These are phyloP conservation scores for Microtus oregoni DNA, from an alignment of 2,113 vertebrate genomes.

Conservation along the genomic window DNA sequence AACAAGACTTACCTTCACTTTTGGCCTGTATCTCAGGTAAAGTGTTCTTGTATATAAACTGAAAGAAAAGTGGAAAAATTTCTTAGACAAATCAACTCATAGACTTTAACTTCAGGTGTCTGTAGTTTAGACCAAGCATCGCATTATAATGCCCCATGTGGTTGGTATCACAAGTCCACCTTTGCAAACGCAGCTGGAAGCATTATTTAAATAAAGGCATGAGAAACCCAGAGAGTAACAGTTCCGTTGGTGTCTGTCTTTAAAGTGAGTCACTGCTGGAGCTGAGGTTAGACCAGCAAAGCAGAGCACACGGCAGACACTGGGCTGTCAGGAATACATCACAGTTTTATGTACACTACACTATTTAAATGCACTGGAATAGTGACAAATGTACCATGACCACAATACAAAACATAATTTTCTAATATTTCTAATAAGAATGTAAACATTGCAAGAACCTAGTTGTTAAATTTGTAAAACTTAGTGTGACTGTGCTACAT, in stretches of 20 bases:
- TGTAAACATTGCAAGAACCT: not conserved
- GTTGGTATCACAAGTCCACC: not conserved
- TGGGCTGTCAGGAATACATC: not conserved
- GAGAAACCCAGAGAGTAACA: conserved; percentile 18
- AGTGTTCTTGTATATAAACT: conserved; percentile 97
- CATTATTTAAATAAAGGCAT: conserved; percentile 34
- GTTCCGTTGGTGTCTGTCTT: not conserved
- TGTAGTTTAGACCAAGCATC: not conserved
- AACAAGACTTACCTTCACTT: conserved; percentile 92
- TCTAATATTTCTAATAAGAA: conserved; percentile 54
- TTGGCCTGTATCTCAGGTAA: conserved; percentile 96
- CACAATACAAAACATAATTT: conserved; percentile 24
- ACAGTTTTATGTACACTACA: not conserved
- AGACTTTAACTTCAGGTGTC: not conserved
- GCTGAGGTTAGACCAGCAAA: conserved; percentile 2
- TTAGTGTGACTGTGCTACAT: not conserved
- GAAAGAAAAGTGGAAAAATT: conserved; percentile 60
- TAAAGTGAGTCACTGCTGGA: conserved; percentile 37
- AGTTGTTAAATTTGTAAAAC: not conserved
- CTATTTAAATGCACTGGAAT: conserved; percentile 39
- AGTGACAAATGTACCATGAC: not conserved
- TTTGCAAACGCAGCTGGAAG: not conserved
- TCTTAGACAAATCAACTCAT: conserved; percentile 49
- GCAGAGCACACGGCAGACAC: not conserved
- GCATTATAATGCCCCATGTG: not conserved